Evolutionary conservation across 2,797 vertebrate genomes (phyloP).

Genomic region (Muscicapa comitata): DNA sequence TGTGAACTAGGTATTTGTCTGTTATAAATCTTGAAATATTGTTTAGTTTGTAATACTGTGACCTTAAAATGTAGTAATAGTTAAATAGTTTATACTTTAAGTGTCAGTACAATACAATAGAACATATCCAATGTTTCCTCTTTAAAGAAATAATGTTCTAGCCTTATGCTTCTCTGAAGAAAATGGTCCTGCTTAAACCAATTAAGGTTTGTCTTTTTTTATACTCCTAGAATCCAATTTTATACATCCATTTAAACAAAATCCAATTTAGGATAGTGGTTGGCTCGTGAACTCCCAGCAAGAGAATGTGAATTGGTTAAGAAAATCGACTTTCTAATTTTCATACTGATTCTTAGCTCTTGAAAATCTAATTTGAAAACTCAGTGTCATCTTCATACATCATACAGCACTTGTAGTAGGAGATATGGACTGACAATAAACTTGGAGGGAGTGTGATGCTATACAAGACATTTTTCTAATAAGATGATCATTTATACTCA

Average conservation of each 20-base stretch:
- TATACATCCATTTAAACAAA: constrained; percentile 22
- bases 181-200: constrained; percentile 11
- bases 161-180: neutral
- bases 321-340: constrained; percentile 33
- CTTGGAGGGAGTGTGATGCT: neutral
- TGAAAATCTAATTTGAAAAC: constrained; percentile 39
- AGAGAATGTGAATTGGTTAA: neutral
- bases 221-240: constrained; percentile 32
- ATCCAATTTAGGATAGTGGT: constrained; percentile 13
- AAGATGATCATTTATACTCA: neutral
- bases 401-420: neutral
- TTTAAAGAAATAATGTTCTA: neutral
- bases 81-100: neutral
- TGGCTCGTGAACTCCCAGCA: neutral
- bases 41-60: neutral
- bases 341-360: constrained; percentile 36
- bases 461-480: neutral
- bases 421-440: neutral
- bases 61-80: neutral
- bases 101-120: neutral
- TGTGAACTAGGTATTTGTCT: neutral
- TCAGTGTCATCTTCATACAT: neutral
- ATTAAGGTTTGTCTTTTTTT: neutral
- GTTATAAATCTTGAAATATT: neutral
- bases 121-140: neutral